Evolutionary conservation across 2,113 vertebrate species (phyloP), one percentile per base, ranked within the genome.

Genomic region (Dasyprocta punctata): DNA sequence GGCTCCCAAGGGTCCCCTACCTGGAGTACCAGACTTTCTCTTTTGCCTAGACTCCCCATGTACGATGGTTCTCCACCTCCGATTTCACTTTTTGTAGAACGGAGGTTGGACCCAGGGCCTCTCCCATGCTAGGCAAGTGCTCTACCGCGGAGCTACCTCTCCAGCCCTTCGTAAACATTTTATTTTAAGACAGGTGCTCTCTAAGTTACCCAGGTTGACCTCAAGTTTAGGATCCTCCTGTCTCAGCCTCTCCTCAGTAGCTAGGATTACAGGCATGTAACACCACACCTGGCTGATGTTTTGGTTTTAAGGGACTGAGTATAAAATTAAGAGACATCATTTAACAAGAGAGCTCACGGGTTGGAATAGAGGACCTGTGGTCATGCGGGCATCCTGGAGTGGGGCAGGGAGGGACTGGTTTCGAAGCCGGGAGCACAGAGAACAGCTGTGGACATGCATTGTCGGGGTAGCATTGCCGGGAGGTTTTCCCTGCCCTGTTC

Each of bases 401-500:
- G 2, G 44, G 44, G 33, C 24, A 10, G 0, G 22, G 28, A 10
- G 0, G 22, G 28, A 38, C 20, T 47, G 60, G 60, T 24, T 20
- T 73, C 38, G 14, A 24, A 84, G 4, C 33, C 5, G 1, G 17
- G 24, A 56, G 54, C 5, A 0, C 3, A 54, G 89, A 69, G 67
- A 26, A 47, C 3, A 49, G 20, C 61, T 19, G 67, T 26, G 73
- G 36, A 5, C 2, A 0, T 3, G n/a, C 73, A 22, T 28, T 5
- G 28, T 33, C 12, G 16, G 13, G 58, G 11, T 7, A 65, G 58
- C 1, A 0, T 47, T 14, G 4, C 2, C 11, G 26, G 38, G 33
- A 38, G 24, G 7, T 24, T 28, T 7, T 26, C 19, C 36, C 16
- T 52, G 28, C 26, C 1, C 0, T 5, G 52, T 28, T 44, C n/a